These are phyloP conservation scores for Sebastes aleutianus DNA, from an alignment of 2,797 vertebrate species.

Conservation along the genomic window DNA sequence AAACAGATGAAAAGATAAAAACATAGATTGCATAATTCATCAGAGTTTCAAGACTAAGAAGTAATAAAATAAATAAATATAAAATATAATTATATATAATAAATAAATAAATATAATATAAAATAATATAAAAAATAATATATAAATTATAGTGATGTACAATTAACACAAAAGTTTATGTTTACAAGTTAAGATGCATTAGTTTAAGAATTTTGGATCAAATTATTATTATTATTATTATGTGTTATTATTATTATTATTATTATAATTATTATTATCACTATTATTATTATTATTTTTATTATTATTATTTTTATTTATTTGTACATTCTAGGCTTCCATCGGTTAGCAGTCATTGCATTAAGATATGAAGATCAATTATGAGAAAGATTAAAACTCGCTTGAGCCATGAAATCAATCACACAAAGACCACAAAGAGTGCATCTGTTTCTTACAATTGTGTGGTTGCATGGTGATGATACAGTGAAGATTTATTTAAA, in stretches of 20 bases:
- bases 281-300: too few species aligned
- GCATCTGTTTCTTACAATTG: not conserved
- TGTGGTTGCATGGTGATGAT: not conserved
- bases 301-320: too few species aligned
- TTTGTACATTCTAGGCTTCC: not conserved
- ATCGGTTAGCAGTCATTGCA: not conserved
- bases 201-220: not conserved
- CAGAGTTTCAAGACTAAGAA: not conserved
- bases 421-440: not conserved
- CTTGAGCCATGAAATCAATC: not conserved
- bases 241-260: too few species aligned
- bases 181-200: not conserved
- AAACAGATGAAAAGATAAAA: not conserved
- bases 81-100: not conserved
- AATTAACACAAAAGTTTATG: not conserved
- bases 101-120: not conserved
- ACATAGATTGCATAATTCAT: not conserved
- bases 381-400: too few species aligned
- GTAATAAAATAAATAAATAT: too few species aligned
- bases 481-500: not conserved
- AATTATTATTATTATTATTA: not conserved
- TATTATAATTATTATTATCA: too few species aligned
- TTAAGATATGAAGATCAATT: not conserved
- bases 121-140: too few species aligned
- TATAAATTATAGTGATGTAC: not conserved